A percentile compares a stretch with the other conserved stretches of the same genome.
Evolutionary conservation across 2,113 vertebrate genomes (phyloP).

Genomic region (Phasianus colchicus): DNA sequence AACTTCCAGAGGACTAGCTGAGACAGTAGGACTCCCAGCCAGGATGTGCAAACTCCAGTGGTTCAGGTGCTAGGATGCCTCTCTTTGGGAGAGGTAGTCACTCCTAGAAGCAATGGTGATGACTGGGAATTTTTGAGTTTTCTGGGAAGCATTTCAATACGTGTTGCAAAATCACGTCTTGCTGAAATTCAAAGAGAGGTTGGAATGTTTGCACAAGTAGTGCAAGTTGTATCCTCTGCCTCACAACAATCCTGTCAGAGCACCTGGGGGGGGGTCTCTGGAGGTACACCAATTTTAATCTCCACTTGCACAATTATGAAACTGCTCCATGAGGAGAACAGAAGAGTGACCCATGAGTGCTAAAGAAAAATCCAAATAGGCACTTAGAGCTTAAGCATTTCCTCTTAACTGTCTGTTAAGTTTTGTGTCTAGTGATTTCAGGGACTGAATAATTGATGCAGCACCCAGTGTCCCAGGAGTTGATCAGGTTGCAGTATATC

Average conservation of each 20-base stretch:
- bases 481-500: neutral
- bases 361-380: neutral
- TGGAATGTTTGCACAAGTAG: neutral
- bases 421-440: slow-evolving; percentile 47
- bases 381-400: neutral
- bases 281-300: neutral
- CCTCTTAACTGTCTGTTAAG: neutral
- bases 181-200: neutral
- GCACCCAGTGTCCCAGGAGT: neutral
- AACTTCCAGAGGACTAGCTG: neutral
- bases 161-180: neutral
- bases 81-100: neutral
- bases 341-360: neutral
- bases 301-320: neutral
- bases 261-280: neutral
- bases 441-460: slow-evolving; percentile 36
- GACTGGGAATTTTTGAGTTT: neutral
- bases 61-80: neutral
- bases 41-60: neutral
- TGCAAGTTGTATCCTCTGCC: neutral
- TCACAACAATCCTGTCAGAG: neutral
- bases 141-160: neutral
- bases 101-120: neutral
- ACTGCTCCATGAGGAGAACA: neutral
- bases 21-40: neutral